phyloP scores from a whole-genome alignment of 2,888 invertebrate species.

The Mythimna pallens region DNA sequence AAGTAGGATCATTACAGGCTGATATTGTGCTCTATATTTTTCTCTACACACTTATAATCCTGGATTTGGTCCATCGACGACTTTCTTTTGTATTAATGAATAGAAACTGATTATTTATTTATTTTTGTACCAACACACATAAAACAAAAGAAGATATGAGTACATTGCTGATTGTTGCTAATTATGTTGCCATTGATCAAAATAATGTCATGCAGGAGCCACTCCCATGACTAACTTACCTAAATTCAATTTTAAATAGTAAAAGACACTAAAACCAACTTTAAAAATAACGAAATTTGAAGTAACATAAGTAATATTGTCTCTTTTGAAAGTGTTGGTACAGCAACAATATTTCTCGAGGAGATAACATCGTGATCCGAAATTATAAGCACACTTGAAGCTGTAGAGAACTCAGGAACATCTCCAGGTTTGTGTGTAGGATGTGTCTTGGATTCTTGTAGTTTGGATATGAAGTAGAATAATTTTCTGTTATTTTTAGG shows the following conservation, averaged over 20 bases:
- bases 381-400: constrained; percentile 79
- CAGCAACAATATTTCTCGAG: constrained; percentile 70
- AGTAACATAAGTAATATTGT: constrained; percentile 42
- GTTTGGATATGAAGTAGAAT: constrained; percentile 43
- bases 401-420: constrained; percentile 74
- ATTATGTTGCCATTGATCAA: neutral
- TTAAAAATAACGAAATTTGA: constrained; percentile 17
- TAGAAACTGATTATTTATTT: neutral
- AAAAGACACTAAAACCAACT: neutral
- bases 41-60: neutral
- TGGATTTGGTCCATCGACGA: neutral
- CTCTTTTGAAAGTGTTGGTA: constrained; percentile 53
- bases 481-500: neutral
- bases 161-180: no score
- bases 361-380: constrained; percentile 74
- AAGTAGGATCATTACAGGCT: neutral
- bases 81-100: neutral
- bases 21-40: no score
- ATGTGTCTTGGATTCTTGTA: constrained; percentile 49
- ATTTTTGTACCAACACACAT: no score
- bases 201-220: neutral
- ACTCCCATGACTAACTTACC: neutral
- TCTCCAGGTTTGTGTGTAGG: constrained; percentile 74
- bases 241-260: neutral
- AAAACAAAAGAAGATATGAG: no score